These are phyloP conservation scores for Rafetus swinhoei DNA, from an alignment of 2,113 vertebrate genomes.

Conservation along the genomic window DNA sequence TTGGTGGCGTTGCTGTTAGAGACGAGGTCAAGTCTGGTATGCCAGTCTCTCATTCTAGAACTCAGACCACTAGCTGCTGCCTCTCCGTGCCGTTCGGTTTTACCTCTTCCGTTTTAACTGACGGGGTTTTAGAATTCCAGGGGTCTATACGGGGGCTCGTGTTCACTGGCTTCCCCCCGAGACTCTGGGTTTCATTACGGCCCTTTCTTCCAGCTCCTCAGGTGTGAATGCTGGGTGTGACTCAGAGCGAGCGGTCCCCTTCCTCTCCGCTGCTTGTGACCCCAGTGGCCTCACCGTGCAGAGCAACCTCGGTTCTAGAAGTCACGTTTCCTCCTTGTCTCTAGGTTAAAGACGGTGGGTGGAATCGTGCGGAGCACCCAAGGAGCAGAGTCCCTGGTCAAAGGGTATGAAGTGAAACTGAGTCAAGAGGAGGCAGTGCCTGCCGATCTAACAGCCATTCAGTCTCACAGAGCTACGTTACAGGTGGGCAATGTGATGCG, in stretches of 20 bases:
- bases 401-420: slow-evolving; percentile 90
- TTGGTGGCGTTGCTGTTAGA: neutral
- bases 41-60: neutral
- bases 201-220: neutral
- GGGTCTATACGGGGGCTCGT: neutral
- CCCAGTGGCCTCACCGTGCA: fast-evolving
- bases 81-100: neutral
- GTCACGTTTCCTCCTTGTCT: neutral
- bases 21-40: neutral
- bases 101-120: neutral
- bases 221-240: neutral
- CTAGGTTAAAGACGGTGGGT: slow-evolving; percentile 92
- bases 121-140: neutral
- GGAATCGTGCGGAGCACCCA: slow-evolving; percentile 86
- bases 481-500: slow-evolving; percentile 72
- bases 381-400: slow-evolving; percentile 90
- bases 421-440: slow-evolving; percentile 94
- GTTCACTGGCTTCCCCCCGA: neutral
- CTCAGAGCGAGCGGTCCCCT: fast-evolving
- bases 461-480: slow-evolving; percentile 80
- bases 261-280: fast-evolving
- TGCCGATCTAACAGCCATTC: slow-evolving; percentile 85
- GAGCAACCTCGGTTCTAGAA: fast-evolving
- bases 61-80: no score
- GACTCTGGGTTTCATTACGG: fast-evolving